Conservation (phyloP, 2,113 vertebrate species). For the Phylloscopus trochilus region DNA sequence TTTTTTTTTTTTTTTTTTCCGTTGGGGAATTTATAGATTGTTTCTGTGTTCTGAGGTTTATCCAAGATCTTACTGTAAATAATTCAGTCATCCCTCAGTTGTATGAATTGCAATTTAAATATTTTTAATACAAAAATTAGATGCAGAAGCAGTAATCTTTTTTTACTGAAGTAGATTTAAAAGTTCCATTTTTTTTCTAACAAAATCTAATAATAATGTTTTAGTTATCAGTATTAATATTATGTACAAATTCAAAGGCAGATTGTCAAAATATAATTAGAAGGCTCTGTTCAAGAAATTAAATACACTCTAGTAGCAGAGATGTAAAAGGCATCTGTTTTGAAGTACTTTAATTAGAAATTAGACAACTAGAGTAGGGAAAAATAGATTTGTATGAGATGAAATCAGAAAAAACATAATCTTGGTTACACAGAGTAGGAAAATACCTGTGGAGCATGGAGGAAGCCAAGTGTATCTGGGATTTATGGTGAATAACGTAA, state of each 20-base stretch:
- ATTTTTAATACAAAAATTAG: constrained; percentile 27
- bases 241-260: neutral
- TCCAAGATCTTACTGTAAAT: constrained; percentile 18
- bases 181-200: neutral
- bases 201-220: neutral
- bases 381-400: neutral
- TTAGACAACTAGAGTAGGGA: neutral
- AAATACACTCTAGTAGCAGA: neutral
- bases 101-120: constrained; percentile 1
- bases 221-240: constrained; percentile 16
- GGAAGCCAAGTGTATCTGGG: neutral
- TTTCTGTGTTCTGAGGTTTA: neutral
- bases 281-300: constrained; percentile 1
- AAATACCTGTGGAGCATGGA: neutral
- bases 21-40: neutral
- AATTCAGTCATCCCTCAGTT: neutral
- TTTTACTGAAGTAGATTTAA: constrained; percentile 5
- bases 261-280: constrained; percentile 46
- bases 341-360: constrained; percentile 30
- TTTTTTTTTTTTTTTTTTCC: too few species aligned
- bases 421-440: neutral
- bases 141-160: neutral
- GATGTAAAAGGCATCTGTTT: constrained; percentile 3
- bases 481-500: neutral
- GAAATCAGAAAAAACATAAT: neutral